Evolutionary conservation across 2,888 invertebrate species (phyloP).

Genomic region (Temnothorax rugatulus): DNA sequence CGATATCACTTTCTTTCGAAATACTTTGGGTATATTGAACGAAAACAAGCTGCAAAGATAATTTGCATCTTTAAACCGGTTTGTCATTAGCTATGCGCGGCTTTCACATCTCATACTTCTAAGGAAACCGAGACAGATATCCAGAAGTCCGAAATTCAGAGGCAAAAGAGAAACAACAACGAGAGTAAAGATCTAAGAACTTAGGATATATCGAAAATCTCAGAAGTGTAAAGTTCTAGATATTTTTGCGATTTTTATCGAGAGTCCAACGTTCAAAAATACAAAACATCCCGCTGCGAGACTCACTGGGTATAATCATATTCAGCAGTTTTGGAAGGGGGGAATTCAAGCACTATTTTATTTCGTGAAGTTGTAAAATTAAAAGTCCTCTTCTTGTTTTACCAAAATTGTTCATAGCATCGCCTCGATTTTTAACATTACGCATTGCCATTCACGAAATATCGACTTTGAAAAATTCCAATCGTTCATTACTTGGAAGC

Average conservation of each 20-base stretch:
- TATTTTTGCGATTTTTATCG: not conserved
- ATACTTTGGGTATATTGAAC: not conserved
- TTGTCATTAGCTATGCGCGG: constrained; percentile 2
- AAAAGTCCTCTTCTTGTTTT: not conserved
- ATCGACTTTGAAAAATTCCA: not conserved
- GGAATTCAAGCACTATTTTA: not conserved
- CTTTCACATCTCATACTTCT: not conserved
- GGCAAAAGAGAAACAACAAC: not conserved
- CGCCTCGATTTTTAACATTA: not conserved
- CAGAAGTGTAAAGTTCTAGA: not conserved
- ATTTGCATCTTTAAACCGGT: constrained; percentile 2
- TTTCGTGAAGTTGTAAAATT: not conserved
- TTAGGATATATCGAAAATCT: not conserved
- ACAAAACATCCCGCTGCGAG: not conserved
- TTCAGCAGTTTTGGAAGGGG: not conserved
- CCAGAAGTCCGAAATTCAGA: constrained; percentile 16
- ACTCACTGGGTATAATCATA: not conserved
- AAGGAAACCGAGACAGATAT: not conserved
- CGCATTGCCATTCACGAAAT: not conserved
- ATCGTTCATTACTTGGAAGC: not conserved
- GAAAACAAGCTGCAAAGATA: constrained; percentile 3
- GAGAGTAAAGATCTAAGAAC: not conserved
- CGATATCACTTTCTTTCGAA: not conserved
- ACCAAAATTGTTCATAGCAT: not conserved
- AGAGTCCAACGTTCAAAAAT: not conserved